Evolutionary conservation across 2,888 invertebrate species (phyloP).

Genomic region (Gonocerus acuteangulatus): DNA sequence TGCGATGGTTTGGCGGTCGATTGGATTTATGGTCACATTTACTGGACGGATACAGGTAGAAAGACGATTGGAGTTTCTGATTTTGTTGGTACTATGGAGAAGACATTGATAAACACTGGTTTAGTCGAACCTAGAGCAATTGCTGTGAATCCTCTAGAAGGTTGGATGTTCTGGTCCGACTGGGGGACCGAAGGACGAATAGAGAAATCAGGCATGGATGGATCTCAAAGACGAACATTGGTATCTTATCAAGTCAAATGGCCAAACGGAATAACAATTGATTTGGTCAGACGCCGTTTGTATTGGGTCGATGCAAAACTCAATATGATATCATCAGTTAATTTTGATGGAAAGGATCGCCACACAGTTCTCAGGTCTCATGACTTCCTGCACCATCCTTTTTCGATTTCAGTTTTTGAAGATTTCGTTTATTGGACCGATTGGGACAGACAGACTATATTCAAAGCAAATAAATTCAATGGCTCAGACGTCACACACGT

Average conservation of each 20-base stretch:
- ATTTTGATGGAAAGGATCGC: slow-evolving; percentile 75
- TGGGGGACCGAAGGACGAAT: slow-evolving; percentile 94
- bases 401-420: slow-evolving; percentile 79
- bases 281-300: slow-evolving; percentile 76
- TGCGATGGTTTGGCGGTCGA: slow-evolving; percentile 95
- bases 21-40: slow-evolving; percentile 95
- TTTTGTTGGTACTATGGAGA: slow-evolving; percentile 83
- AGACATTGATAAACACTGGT: slow-evolving; percentile 71
- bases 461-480: slow-evolving; percentile 85
- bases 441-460: slow-evolving; percentile 60
- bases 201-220: slow-evolving; percentile 94
- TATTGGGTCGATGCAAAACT: slow-evolving; percentile 97
- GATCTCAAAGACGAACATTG: slow-evolving; percentile 75
- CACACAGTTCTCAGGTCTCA: slow-evolving; percentile 55
- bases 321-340: slow-evolving; percentile 78
- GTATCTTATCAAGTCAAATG: slow-evolving; percentile 82
- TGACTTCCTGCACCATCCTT: slow-evolving; percentile 84
- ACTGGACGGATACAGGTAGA: slow-evolving; percentile 91
- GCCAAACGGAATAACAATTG: slow-evolving; percentile 94
- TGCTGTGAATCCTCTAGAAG: slow-evolving; percentile 84
- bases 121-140: slow-evolving; percentile 92
- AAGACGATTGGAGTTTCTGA: slow-evolving; percentile 89
- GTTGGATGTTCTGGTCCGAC: slow-evolving; percentile 98
- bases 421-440: slow-evolving; percentile 97
- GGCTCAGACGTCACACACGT: slow-evolving; percentile 70